Conservation (phyloP, 2,113 vertebrate genomes). For the Daphoenositta chrysoptera region DNA sequence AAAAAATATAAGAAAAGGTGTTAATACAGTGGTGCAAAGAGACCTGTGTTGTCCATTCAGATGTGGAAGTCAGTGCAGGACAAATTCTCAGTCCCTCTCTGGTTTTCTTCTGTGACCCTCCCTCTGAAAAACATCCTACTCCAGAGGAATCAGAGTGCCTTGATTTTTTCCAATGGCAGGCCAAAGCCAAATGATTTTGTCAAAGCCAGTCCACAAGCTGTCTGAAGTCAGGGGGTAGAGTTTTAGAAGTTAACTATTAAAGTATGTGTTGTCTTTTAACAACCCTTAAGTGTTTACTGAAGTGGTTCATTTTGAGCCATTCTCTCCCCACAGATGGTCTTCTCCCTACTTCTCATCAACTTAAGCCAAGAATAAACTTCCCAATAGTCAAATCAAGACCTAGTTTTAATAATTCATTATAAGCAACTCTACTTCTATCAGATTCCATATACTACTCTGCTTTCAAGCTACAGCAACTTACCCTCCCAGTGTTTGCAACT, state of each 20-base stretch:
- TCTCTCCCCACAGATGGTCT: background rate
- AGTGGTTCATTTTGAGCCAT: background rate
- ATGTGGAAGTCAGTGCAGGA: background rate
- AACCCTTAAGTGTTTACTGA: background rate
- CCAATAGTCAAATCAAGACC: background rate
- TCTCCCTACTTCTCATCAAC: background rate
- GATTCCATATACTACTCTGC: background rate
- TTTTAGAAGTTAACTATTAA: background rate
- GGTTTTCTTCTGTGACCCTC: background rate
- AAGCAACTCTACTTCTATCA: background rate
- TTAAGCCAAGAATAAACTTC: background rate
- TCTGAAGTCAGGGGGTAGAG: background rate
- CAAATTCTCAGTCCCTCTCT: background rate
- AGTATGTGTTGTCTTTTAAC: background rate
- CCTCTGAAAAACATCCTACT: background rate
- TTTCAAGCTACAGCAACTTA: background rate
- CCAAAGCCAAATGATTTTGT: background rate
- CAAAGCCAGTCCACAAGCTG: background rate
- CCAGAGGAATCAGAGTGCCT: background rate
- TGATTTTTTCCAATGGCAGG: background rate
- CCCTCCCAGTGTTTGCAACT: background rate
- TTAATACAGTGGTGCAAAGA: background rate
- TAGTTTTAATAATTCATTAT: background rate
- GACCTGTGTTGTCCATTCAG: background rate
- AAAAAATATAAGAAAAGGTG: background rate